Conservation (phyloP, 1,140 invertebrate genomes). For the Diprion similis region DNA sequence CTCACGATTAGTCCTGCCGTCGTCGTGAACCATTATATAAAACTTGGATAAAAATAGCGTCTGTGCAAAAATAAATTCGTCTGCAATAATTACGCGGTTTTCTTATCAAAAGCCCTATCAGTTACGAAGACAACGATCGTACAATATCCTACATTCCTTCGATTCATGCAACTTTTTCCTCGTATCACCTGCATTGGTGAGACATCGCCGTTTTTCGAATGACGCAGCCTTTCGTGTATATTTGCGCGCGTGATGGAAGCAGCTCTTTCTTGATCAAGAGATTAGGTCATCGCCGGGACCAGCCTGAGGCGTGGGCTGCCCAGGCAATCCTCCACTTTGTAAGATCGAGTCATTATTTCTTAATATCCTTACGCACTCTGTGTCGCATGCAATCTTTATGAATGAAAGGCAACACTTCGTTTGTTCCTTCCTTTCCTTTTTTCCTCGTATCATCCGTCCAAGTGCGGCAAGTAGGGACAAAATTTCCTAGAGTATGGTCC, state of each 20-base stretch:
- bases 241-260: not conserved
- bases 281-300: constrained; percentile 1
- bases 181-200: not conserved
- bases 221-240: not conserved
- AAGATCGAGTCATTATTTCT: not conserved
- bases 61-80: too few species aligned
- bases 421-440: too few species aligned
- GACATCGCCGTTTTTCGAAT: not conserved
- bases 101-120: too few species aligned
- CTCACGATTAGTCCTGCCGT: not conserved
- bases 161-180: too few species aligned
- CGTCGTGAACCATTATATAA: not conserved
- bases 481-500: too few species aligned
- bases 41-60: too few species aligned
- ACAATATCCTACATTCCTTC: too few species aligned
- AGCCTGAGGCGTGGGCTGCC: not conserved
- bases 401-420: not conserved
- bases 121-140: too few species aligned
- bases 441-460: too few species aligned
- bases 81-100: too few species aligned
- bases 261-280: not conserved
- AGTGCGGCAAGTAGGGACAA: too few species aligned
- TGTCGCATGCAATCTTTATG: not conserved
- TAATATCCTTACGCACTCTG: not conserved
- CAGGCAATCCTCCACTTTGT: not conserved